A percentile compares a stretch with the other conserved stretches of the same genome.
phyloP scores from a whole-genome alignment of 2,888 invertebrate genomes.

The Parnassius orleans region DNA sequence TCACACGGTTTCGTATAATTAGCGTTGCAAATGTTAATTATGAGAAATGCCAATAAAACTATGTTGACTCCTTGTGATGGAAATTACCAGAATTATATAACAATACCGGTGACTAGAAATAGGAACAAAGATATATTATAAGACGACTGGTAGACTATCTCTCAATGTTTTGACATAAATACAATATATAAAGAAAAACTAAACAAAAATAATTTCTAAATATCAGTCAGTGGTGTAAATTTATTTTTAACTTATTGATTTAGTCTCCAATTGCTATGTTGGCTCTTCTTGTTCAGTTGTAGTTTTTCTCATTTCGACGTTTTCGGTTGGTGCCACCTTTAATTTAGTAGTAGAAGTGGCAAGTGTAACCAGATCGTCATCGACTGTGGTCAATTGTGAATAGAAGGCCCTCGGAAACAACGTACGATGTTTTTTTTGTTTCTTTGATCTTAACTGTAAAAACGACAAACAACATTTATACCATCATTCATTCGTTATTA shows the following conservation, averaged over 20 bases:
- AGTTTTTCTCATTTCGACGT: constrained; percentile 21
- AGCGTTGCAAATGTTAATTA: no score
- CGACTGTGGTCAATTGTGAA: constrained; percentile 68
- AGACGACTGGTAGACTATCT: no score
- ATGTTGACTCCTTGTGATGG: no score
- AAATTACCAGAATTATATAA: no score
- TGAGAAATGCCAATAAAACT: no score
- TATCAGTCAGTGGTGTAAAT: constrained; percentile 77
- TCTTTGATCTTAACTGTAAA: constrained; percentile 59
- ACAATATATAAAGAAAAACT: no score
- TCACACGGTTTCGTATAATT: no score
- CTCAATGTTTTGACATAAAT: no score
- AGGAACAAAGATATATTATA: no score
- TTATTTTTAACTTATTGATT: constrained; percentile 60
- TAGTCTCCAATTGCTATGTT: constrained; percentile 63
- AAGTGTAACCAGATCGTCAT: constrained; percentile 63
- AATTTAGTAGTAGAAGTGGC: constrained; percentile 59
- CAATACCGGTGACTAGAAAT: no score
- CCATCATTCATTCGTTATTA: no score
- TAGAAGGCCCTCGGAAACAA: constrained; percentile 65
- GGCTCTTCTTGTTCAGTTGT: constrained; percentile 61
- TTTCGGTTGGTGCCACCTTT: constrained; percentile 38
- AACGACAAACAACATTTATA: no score
- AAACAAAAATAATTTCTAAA: constrained; percentile 45
- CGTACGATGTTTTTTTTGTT: constrained; percentile 51